Conservation (phyloP, 2,888 invertebrate genomes). For the Papilio demoleus region DNA sequence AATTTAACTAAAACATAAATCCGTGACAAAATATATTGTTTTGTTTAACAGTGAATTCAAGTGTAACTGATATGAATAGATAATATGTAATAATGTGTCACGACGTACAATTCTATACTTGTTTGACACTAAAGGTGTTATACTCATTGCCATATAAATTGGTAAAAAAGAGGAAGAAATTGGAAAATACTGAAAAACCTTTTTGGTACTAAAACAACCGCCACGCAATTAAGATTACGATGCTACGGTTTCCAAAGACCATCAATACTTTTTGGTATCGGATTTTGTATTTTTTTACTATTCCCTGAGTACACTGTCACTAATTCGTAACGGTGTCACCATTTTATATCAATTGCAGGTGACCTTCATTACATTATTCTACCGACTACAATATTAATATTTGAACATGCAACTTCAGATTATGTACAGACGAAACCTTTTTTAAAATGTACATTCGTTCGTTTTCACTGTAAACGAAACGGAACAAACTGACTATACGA, state of each 20-base stretch:
- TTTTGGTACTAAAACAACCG: too few species aligned
- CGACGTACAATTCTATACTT: constrained; percentile 1
- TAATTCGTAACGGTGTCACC: too few species aligned
- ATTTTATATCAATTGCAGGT: too few species aligned
- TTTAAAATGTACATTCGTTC: background rate
- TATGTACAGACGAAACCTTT: background rate
- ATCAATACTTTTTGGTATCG: too few species aligned
- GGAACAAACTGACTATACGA: background rate
- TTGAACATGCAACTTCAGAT: background rate
- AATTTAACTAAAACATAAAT: background rate
- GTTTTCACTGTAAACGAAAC: constrained; percentile 6
- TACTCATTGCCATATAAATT: background rate
- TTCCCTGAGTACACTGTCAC: too few species aligned
- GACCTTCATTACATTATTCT: background rate
- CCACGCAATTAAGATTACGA: too few species aligned
- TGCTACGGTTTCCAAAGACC: too few species aligned
- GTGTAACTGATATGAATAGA: background rate
- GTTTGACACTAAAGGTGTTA: too few species aligned
- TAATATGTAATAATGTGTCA: constrained; percentile 20
- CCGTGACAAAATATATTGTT: background rate
- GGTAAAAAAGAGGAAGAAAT: too few species aligned
- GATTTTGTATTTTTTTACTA: too few species aligned
- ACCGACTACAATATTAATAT: background rate
- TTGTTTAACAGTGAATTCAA: background rate
- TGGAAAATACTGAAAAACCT: too few species aligned